Conservation (phyloP, 2,113 vertebrate genomes). For the Crotalus helleri region DNA sequence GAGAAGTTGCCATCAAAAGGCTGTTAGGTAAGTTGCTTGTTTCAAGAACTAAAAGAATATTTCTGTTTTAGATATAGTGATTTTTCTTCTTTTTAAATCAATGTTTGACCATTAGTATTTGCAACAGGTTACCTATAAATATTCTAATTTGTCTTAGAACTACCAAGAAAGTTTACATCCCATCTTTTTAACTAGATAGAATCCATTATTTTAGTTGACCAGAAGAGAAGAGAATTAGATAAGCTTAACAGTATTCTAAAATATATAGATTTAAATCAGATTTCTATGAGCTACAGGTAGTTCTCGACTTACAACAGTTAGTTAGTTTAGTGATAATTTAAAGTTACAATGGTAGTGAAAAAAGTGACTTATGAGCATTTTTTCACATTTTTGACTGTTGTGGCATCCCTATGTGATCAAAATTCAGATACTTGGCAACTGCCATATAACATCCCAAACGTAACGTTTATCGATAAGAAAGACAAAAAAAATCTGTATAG, state of each 20-base stretch:
- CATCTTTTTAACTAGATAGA: not conserved
- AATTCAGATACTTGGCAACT: not conserved
- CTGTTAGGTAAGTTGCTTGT: not conserved
- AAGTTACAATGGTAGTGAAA: not conserved
- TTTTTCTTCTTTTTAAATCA: not conserved
- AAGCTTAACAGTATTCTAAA: not conserved
- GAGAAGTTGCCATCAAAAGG: not conserved
- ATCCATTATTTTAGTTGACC: not conserved
- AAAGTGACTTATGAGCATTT: not conserved
- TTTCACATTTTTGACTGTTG: not conserved
- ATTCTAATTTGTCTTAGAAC: not conserved
- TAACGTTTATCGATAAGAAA: not conserved
- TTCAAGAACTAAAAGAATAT: not conserved
- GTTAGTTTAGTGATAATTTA: not conserved
- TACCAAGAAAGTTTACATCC: not conserved
- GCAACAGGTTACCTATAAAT: not conserved
- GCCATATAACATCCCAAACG: not conserved
- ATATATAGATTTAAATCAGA: not conserved
- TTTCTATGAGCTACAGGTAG: not conserved
- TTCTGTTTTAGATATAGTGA: not conserved
- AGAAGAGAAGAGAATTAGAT: not conserved
- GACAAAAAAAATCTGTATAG: not conserved
- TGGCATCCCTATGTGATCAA: not conserved
- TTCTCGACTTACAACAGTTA: not conserved
- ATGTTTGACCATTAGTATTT: not conserved